Conservation (phyloP, 1,140 invertebrate species). For the Saccostrea glomerata region DNA sequence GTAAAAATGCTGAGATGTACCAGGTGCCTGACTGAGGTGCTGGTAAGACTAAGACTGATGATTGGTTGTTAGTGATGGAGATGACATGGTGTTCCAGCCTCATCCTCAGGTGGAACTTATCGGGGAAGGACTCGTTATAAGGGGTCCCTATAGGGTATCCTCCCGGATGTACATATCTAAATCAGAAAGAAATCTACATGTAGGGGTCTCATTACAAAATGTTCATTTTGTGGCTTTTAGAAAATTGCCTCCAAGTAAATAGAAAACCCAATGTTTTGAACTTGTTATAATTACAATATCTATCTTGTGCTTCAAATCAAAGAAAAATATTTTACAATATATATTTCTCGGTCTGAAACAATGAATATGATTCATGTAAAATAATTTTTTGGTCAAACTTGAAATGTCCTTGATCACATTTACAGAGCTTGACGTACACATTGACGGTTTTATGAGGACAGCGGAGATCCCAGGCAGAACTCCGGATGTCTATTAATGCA, state of each 20-base stretch:
- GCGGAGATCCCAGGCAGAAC: constrained; percentile 17
- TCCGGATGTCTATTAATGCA: constrained; percentile 41
- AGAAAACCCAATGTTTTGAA: too few species aligned
- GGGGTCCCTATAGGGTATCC: constrained; percentile 51
- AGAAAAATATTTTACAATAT: too few species aligned
- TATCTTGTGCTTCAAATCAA: too few species aligned
- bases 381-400: too few species aligned
- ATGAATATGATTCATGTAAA: too few species aligned
- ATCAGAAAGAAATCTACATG: neutral
- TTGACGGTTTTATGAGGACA: constrained; percentile 47
- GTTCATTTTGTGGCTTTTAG: too few species aligned
- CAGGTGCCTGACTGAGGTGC: constrained; percentile 46
- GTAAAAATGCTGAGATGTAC: constrained; percentile 53
- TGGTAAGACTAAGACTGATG: constrained; percentile 40
- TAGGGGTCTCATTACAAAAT: neutral
- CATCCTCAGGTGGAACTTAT: constrained; percentile 42
- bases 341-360: too few species aligned
- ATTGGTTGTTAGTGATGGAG: constrained; percentile 47
- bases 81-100: constrained; percentile 22
- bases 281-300: too few species aligned
- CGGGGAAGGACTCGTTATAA: constrained; percentile 57
- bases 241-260: too few species aligned
- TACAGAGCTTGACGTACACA: constrained; percentile 27
- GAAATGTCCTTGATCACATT: neutral
- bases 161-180: constrained; percentile 52